Conservation (phyloP, 1,140 invertebrate genomes). For the Heliothis subflexa region DNA sequence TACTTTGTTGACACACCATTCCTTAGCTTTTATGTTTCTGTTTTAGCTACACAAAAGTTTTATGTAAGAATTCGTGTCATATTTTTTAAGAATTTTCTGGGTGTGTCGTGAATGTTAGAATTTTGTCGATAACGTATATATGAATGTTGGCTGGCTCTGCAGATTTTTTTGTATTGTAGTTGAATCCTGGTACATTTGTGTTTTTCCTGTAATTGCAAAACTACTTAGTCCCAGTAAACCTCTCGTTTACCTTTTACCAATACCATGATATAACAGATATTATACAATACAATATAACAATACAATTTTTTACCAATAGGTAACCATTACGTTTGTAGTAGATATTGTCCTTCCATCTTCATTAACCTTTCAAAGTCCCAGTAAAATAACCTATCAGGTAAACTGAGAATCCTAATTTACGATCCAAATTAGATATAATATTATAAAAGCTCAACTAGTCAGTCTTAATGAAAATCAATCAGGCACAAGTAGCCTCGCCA, state of each 20-base stretch:
- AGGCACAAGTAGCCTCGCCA: constrained; percentile 1
- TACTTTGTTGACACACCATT: constrained; percentile 42
- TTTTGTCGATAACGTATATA: constrained; percentile 4
- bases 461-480: constrained; percentile 35
- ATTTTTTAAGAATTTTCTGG: constrained; percentile 38
- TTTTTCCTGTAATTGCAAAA: neutral
- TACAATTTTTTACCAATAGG: too few relatives aligned
- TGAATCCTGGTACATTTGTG: neutral
- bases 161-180: neutral
- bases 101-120: constrained; percentile 20
- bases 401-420: constrained; percentile 12
- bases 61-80: constrained; percentile 40
- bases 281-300: too few relatives aligned
- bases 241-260: neutral
- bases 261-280: too few relatives aligned
- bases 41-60: constrained; percentile 35
- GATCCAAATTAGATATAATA: constrained; percentile 15
- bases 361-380: neutral
- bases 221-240: too few relatives aligned
- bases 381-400: neutral
- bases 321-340: neutral
- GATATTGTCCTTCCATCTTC: neutral
- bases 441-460: constrained; percentile 11
- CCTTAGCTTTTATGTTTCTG: constrained; percentile 39
- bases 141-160: neutral